phyloP scores from a whole-genome alignment of 2,113 vertebrate genomes.

The human region GRCh38 chr19:3224501-3225000 shows the following conservation, averaged over 20 bases:
- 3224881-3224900: slow-evolving; percentile 99
- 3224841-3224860: slow-evolving; percentile 91
- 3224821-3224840: slow-evolving; percentile 89
- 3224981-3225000: slow-evolving; percentile 99
- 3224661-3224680: slow-evolving; percentile 63
- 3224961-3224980: slow-evolving; percentile 98
- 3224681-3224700: slow-evolving; percentile 60
- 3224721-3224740: slow-evolving; percentile 80
- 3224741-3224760: slow-evolving; percentile 97
- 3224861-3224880: slow-evolving; percentile 98
- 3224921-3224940: slow-evolving; percentile 98
- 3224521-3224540: neutral
- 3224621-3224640: slow-evolving; percentile 36
- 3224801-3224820: slow-evolving; percentile 96
- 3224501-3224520: neutral
- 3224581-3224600: slow-evolving; percentile 78
- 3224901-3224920: slow-evolving; percentile 97
- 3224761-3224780: slow-evolving; percentile 92
- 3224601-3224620: slow-evolving; percentile 76
- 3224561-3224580: slow-evolving; percentile 53
- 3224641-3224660: slow-evolving; percentile 30
- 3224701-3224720: slow-evolving; percentile 46
- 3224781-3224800: slow-evolving; percentile 89
- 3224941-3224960: slow-evolving; percentile 99
- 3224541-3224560: no score